Evolutionary conservation across 2,113 vertebrate species (phyloP).

Genomic region (Phaethornis superciliosus): DNA sequence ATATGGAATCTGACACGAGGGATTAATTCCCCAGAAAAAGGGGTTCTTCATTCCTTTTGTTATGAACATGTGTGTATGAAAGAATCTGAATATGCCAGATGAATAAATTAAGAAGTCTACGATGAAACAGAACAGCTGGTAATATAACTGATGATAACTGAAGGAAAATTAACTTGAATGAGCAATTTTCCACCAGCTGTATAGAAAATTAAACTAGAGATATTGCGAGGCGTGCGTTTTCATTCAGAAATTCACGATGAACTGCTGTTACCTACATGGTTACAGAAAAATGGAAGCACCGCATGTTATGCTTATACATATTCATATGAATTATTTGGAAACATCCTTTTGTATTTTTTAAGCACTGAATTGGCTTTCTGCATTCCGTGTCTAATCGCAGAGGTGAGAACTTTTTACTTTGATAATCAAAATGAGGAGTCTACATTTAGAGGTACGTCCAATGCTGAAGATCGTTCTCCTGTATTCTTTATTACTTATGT

Average conservation of each 20-base stretch:
- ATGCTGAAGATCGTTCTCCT: not conserved
- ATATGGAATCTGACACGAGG: slow-evolving; percentile 9
- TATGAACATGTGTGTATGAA: not conserved
- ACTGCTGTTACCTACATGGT: not conserved
- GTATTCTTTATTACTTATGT: not conserved
- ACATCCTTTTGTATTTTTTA: not conserved
- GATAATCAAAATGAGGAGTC: too few species aligned
- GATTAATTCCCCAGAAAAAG: slow-evolving; percentile 1
- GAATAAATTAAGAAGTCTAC: slow-evolving; percentile 41
- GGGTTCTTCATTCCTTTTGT: slow-evolving; percentile 10
- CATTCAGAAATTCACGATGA: not conserved
- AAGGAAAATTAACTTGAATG: slow-evolving; percentile 34
- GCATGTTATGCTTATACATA: slow-evolving; percentile 1
- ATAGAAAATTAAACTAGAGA: not conserved
- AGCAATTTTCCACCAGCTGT: slow-evolving; percentile 21
- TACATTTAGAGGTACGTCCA: not conserved
- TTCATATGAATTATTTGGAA: slow-evolving; percentile 6
- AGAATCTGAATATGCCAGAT: not conserved
- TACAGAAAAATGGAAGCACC: not conserved
- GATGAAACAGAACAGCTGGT: slow-evolving; percentile 50
- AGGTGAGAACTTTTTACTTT: too few species aligned
- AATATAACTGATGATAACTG: slow-evolving; percentile 27
- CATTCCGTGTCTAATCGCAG: too few species aligned
- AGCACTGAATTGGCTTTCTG: not conserved
- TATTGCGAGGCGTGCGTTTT: not conserved